phyloP scores from a whole-genome alignment of 1,140 invertebrate species.

The Conopomorpha cramerella region DNA sequence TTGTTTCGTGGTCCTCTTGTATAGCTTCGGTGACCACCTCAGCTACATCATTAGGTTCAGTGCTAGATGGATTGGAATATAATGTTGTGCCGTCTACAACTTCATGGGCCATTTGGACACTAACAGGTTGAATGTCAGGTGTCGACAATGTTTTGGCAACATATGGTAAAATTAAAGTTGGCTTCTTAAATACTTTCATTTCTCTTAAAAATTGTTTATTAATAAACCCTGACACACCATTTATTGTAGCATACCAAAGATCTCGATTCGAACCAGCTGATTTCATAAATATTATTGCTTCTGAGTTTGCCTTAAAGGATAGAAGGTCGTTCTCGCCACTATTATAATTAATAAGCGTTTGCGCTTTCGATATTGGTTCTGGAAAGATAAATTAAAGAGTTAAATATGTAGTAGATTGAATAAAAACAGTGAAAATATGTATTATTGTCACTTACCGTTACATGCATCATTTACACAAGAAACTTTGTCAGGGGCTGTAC shows the following conservation, averaged over 20 bases:
- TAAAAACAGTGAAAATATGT: conserved; percentile 12
- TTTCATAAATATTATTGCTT: conserved; percentile 73
- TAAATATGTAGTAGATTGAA: conserved; percentile 8
- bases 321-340: conserved; percentile 64
- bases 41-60: conserved; percentile 9
- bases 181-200: conserved; percentile 27
- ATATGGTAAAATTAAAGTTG: conserved; percentile 20
- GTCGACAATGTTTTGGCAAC: conserved; percentile 12
- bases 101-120: conserved; percentile 43
- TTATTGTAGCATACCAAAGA: conserved; percentile 75
- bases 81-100: conserved; percentile 51
- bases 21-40: conserved; percentile 2
- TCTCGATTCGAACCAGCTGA: conserved; percentile 67
- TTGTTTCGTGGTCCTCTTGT: too few relatives aligned
- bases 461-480: conserved; percentile 43
- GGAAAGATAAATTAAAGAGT: conserved; percentile 29
- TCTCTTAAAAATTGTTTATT: conserved; percentile 61
- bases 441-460: conserved; percentile 23
- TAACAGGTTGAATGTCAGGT: conserved; percentile 29
- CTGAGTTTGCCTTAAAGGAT: conserved; percentile 65
- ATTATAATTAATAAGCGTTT: conserved; percentile 62
- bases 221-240: conserved; percentile 72
- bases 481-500: conserved; percentile 42
- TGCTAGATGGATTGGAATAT: conserved; percentile 19
- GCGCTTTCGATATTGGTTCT: conserved; percentile 71